phyloP scores from a whole-genome alignment of 1,140 invertebrate species.

The Eumeta japonica region DNA sequence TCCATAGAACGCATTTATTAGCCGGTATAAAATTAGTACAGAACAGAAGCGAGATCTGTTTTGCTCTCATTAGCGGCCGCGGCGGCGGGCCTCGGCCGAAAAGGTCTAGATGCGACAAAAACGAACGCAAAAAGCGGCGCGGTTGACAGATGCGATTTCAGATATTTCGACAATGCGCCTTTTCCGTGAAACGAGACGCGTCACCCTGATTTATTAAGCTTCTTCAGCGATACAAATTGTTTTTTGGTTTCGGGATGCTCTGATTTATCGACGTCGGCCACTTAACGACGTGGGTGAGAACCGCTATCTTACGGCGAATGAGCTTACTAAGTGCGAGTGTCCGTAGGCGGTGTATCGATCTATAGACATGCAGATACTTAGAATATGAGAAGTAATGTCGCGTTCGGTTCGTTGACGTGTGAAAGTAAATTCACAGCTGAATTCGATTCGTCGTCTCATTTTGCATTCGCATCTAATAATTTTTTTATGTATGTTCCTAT shows the following conservation, averaged over 20 bases:
- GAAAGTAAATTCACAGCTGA: too few species aligned
- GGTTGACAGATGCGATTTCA: conserved; percentile 43
- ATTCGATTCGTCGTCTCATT: too few species aligned
- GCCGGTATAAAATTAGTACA: too few species aligned
- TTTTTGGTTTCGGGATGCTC: conserved; percentile 21
- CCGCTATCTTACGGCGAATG: too few species aligned
- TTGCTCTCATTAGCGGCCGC: conserved; percentile 14
- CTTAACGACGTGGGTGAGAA: conserved; percentile 15
- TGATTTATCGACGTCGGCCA: conserved; percentile 19
- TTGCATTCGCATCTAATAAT: too few species aligned
- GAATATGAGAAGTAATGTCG: too few species aligned
- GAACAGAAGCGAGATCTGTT: conserved; percentile 27
- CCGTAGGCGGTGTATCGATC: too few species aligned
- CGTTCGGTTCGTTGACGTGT: too few species aligned
- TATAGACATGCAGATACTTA: too few species aligned
- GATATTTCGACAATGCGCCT: conserved; percentile 47
- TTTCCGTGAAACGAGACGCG: conserved; percentile 41
- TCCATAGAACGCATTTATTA: too few species aligned
- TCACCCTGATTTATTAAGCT: conserved; percentile 32
- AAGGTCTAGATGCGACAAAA: conserved; percentile 22
- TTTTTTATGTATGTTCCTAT: too few species aligned
- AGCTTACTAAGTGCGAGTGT: too few species aligned
- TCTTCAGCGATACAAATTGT: conserved; percentile 45
- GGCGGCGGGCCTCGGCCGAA: background rate
- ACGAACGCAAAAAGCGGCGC: conserved; percentile 24